Conservation (phyloP, 2,113 vertebrate species). For the Notarius quadriscutis region DNA sequence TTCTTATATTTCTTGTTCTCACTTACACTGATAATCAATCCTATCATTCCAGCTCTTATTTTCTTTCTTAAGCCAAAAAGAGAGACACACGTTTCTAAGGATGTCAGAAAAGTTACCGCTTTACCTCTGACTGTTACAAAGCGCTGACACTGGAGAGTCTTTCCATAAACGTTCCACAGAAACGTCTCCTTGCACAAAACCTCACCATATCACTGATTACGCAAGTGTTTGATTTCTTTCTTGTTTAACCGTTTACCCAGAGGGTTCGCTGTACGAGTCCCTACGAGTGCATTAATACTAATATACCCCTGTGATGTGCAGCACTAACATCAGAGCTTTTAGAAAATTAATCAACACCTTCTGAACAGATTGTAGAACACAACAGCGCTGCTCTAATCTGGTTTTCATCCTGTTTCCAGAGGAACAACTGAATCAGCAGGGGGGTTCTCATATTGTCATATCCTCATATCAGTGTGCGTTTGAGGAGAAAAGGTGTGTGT, state of each 20-base stretch:
- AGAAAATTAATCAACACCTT: background rate
- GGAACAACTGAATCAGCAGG: constrained; percentile 54
- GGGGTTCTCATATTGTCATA: background rate
- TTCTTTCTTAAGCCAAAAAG: background rate
- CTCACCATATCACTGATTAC: background rate
- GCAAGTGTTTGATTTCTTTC: too few species aligned
- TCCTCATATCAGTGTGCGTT: constrained; percentile 12
- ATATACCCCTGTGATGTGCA: background rate
- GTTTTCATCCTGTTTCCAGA: constrained; percentile 60
- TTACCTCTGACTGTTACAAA: background rate
- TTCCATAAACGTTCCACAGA: too few species aligned
- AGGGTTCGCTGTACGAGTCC: too few species aligned
- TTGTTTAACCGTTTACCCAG: too few species aligned
- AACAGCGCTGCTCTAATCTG: background rate
- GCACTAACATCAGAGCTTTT: background rate
- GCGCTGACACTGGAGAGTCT: too few species aligned
- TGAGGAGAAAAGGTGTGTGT: constrained; percentile 43
- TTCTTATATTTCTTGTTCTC: background rate
- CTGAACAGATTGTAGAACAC: background rate
- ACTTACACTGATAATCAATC: background rate
- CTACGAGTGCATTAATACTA: background rate
- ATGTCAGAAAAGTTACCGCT: background rate
- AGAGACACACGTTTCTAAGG: background rate
- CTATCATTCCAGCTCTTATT: background rate
- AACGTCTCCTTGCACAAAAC: background rate